Evolutionary conservation across 53 echinoderm and acorn worm species (phyloP), one percentile per base, ranked within the genome.

Genomic region (Paracentrotus lividus): DNA sequence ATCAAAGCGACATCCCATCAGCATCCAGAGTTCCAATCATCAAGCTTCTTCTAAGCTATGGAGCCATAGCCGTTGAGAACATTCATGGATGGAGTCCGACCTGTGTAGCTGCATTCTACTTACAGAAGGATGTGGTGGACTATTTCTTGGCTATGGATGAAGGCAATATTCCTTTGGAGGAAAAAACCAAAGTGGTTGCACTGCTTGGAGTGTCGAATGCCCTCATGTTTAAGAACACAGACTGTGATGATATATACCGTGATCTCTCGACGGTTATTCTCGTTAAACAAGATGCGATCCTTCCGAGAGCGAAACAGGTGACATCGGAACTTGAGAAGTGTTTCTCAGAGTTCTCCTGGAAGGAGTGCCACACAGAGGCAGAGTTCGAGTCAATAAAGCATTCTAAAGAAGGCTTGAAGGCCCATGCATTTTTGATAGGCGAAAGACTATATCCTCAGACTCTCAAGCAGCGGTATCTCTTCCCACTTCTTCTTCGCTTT

Each of bases 381-480:
- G 86, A 86, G 18, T 7, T 86, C 86, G 5, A 26, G 20, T 54
- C 32, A 1, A 36, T 56, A 32, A 47, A 56, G 8, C 8, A 55
- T 9, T 86, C 53, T 21, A 31, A 34, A 54, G 20, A 33, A 33
- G n/a, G n/a, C n/a, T 15, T 56, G 56, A 54, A 15, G 33, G 86
- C 56, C 20, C 86, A 86, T 86, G 86, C 86, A 7, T 24, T 86
- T 54, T 55, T 86, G 36, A 34, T 86, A 1, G 86, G 53, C 2
- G 86, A 86, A 2, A 51, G 86, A 55, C 18, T 86, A 18, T 56
- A 55, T 86, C 53, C 52, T 3, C 0, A 45, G 23, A n/a, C 23
- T 6, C 43, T 78, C 8, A 78, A 78, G 78, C 44, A 36, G 78
- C 44, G 18, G 26, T 78, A 78, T 47, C 47, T 78, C 8, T 78